Conservation (phyloP, 2,888 invertebrate species). For the Prostheceraeus crozeri region DNA sequence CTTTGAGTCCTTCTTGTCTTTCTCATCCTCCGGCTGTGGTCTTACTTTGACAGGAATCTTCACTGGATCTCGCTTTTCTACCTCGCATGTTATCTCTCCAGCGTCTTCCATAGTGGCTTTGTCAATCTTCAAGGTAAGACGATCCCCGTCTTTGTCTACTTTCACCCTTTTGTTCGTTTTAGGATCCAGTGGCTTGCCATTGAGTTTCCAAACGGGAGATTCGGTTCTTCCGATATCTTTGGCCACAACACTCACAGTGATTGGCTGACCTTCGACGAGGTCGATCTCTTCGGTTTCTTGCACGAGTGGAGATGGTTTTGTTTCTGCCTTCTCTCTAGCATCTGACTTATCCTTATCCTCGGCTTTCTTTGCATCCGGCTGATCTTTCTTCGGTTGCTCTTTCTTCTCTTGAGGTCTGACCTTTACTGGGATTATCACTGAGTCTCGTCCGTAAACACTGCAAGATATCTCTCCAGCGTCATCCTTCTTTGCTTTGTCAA, state of each 20-base stretch:
- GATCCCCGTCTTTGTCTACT: neutral
- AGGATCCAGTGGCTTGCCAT: constrained; percentile 2
- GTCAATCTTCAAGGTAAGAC: neutral
- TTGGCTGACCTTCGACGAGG: constrained; percentile 20
- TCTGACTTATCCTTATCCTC: too few relatives aligned
- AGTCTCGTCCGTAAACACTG: too few relatives aligned
- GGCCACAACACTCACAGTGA: neutral
- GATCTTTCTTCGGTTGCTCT: too few relatives aligned
- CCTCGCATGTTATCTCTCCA: constrained; percentile 4
- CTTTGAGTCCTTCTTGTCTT: too few relatives aligned
- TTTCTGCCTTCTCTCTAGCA: too few relatives aligned
- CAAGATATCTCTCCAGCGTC: too few relatives aligned
- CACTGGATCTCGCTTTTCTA: neutral
- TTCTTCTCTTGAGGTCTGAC: too few relatives aligned
- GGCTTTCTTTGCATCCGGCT: too few relatives aligned
- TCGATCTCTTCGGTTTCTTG: constrained; percentile 26
- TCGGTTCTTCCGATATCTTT: neutral
- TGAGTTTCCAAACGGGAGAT: neutral
- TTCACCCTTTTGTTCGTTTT: neutral
- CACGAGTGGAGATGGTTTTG: too few relatives aligned
- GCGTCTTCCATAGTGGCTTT: constrained; percentile 1
- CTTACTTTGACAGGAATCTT: constrained; percentile 12
- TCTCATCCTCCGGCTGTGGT: constrained; percentile 12
- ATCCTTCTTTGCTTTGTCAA: too few relatives aligned
- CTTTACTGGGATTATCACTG: too few relatives aligned